phyloP scores from a whole-genome alignment of 2,113 vertebrate genomes.

The Centropristis striata region DNA sequence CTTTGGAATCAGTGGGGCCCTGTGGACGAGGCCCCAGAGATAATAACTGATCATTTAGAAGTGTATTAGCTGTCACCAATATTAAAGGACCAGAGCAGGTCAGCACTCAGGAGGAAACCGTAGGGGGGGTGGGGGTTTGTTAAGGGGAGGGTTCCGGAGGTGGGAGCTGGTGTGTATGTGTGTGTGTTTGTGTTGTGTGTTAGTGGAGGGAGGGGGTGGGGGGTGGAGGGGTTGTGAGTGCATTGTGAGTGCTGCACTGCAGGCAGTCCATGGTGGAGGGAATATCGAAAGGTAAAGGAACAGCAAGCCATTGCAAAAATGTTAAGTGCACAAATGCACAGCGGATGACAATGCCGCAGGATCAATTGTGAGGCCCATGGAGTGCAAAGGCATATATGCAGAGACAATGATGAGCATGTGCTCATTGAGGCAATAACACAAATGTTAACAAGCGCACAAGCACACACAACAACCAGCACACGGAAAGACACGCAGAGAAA shows the following conservation, averaged over 20 bases:
- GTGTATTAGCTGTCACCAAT: conserved; percentile 84
- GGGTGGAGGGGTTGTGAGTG: neutral
- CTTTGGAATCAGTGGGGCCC: conserved; percentile 83
- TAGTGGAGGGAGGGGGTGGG: neutral
- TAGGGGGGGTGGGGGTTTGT: conserved; percentile 16
- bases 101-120: conserved; percentile 59
- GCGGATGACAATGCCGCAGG: conserved; percentile 29
- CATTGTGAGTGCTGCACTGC: conserved; percentile 38
- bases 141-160: conserved; percentile 11
- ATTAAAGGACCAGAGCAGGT: conserved; percentile 75
- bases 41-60: conserved; percentile 85
- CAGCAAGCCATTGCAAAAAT: conserved; percentile 55
- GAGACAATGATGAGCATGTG: conserved; percentile 32
- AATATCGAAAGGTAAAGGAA: conserved; percentile 63
- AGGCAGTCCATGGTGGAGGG: conserved; percentile 32
- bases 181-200: conserved; percentile 14
- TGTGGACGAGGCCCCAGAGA: conserved; percentile 80
- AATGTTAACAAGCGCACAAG: neutral
- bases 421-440: conserved; percentile 4
- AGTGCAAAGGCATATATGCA: conserved; percentile 24
- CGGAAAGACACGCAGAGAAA: neutral
- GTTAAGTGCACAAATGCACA: conserved; percentile 63
- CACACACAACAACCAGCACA: neutral
- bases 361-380: conserved; percentile 46
- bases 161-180: neutral